Evolutionary conservation across 2,888 invertebrate genomes (phyloP), one percentile per base, ranked within the genome.

Genomic region (Macrophya alboannulata): DNA sequence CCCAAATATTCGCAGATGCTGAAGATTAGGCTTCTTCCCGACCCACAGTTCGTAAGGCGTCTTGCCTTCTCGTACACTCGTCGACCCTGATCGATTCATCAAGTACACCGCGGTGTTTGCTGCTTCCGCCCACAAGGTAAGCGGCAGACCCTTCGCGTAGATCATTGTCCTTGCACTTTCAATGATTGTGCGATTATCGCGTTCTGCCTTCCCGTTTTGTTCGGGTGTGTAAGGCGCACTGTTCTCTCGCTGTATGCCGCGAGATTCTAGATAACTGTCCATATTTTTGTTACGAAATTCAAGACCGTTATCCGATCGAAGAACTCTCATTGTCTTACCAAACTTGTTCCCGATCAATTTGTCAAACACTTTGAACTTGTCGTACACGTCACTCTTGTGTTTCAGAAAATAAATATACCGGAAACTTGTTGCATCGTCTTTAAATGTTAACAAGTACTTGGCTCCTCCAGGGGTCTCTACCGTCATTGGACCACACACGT

Each of bases 351-450:
- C 31, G n/a, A 85, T 51, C 25, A 84, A 31, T n/a, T 71, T 86
- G 45, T 85, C 86, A n/a, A 71, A 84, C 45, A 84, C 65, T n/a
- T 85, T 88, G 88, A 17, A 85, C 72, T 43, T 72, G 0, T 68
- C 68, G 68, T 21, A 68, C 9, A 68, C 68, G 51, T 87, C 86
- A 48, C 83, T 77, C 37, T 87, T 87, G 31, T 89, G 86, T 86
- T 89, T 89, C 21, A 91, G 65, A 84, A 90, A 90, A 82, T 87
- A 90, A 15, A 91, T 89, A n/a, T 86, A 65, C 10, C 90, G 86
- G 85, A 87, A 90, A 81, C 88, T 87, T 8, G 88, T 87, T 68
- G 87, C 90, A 84, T 91, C 89, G 84, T 90, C 88, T 59, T 89
- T 90, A 62, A 91, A 90, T 17, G 86, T 87, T 4, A 90, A 79